Evolutionary conservation across 1,140 invertebrate genomes (phyloP).

Genomic region (Acromyrmex echinatior): DNA sequence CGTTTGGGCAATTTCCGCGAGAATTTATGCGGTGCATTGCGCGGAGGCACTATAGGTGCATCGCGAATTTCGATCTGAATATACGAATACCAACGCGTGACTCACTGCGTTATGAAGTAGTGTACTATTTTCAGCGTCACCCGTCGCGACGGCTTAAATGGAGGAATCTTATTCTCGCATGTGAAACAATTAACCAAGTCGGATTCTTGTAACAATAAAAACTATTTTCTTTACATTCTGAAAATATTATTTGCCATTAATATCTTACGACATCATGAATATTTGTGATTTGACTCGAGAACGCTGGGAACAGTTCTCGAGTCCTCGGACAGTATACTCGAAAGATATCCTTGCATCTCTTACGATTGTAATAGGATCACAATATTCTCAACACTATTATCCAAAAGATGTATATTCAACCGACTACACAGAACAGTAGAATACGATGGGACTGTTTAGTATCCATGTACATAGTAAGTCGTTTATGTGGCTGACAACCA

Average conservation of each 20-base stretch:
- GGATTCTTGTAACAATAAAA: neutral
- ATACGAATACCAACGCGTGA: constrained; percentile 26
- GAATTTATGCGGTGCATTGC: constrained; percentile 14
- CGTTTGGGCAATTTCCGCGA: neutral
- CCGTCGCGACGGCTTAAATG: neutral
- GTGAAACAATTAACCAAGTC: neutral
- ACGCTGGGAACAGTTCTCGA: neutral
- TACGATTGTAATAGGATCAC: neutral
- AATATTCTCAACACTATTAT: constrained; percentile 45
- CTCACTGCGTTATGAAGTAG: constrained; percentile 58
- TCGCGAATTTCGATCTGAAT: constrained; percentile 9
- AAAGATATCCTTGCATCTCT: neutral
- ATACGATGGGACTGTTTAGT: constrained; percentile 23
- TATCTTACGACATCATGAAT: neutral
- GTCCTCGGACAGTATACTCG: neutral
- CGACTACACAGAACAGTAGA: constrained; percentile 14
- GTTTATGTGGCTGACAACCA: constrained; percentile 41
- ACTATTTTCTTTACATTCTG: neutral
- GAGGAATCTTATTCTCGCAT: constrained; percentile 12
- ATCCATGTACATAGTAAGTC: constrained; percentile 13
- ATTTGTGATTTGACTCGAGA: constrained; percentile 13
- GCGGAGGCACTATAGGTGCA: neutral
- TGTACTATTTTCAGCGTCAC: constrained; percentile 54
- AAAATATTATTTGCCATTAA: neutral
- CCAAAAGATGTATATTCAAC: constrained; percentile 39